Base-by-base conservation (phyloP, 2,113 vertebrate genomes). In the Nyctereutes procyonoides region DNA sequence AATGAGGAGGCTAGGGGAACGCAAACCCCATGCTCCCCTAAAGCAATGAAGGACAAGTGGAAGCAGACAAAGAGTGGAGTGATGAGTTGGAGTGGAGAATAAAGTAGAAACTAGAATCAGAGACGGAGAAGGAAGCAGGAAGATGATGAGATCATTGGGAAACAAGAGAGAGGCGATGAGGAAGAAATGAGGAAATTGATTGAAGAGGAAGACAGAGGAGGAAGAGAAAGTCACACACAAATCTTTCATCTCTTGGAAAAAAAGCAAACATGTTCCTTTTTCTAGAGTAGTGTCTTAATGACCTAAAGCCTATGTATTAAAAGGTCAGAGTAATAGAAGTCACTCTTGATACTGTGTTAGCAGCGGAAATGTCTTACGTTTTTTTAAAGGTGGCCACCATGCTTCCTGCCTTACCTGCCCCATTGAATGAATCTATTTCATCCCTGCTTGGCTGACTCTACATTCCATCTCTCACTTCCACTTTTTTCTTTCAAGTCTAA, bases 161-260 rank as follows among this genome's bases (percentile, higher is more conserved):
- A 65, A 12, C n/a, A 60, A 77, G 35, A 56, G 0, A 65, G 32
- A 71, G 48, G 24, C 82, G 26, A 0, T 26, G 6, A 88, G 56
- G 55, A 83, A 97, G 84, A 38, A 58, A 43, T 43, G 43, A 96
- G 43, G 74, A 83, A 71, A 95, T 43, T 43, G 43, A 71, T 51
- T 32, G 82, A 86, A 43, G 38, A 77, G 35, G 35, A 67, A 83
- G 84, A 79, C 22, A 48, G 20, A 48, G 4, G 58, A 43, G 55
- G 76, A 80, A 88, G 62, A 96, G 13, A 80, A 74, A 73, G 53
- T 38, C 16, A 63, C 10, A 16, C 16, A 15, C 3, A 48, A 74
- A 43, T 79, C 8, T 76, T 77, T 48, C 16, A 32, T 51, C 30
- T 88, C 55, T 24, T 5, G 4, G 77, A 93, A 93, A 32, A 32